Base-by-base conservation (phyloP, 2,888 invertebrate species). In the Orthosia incerta region DNA sequence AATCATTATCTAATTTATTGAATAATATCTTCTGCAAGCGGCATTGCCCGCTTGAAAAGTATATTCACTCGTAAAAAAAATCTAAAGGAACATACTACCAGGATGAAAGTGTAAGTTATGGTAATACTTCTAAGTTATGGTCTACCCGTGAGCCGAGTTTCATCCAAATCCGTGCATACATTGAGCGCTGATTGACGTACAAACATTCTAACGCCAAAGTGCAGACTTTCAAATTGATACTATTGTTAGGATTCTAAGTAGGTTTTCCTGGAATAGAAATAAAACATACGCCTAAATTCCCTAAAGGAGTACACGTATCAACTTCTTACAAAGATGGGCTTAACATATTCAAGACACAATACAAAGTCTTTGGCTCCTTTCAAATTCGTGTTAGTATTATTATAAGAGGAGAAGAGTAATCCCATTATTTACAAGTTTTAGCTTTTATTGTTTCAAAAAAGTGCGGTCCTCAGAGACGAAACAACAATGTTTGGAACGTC, bases 401-500 rank as follows among this genome's bases (percentile, higher is more conserved):
- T 70, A 70, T 59, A 65, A 77, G 48, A 61, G 50, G 53, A 70
- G 56, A 73, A 73, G 63, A 69, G 71, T 73, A 80, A 80, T 71
- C 63, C 51, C 76, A 84, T 86, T 77, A 80, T 87, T 82, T 79
- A 75, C 76, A 80, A 86, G 78, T 80, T 80, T 77, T 77, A 74
- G 71, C 73, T 79, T 74, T 83, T 74, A 81, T 83, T 85, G 76
- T 86, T 80, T 67, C 66, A 82, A 81, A 82, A 79, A 86, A 78
- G 62, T 78, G 60, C 39, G 31, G 80, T 73, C 87, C 82, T 74
- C 62, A 26, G 85, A 69, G 88, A 66, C 64, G 23, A 46, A 80
- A 76, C 73, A 86, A 86, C 85, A 77, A 67, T 77, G 83, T 85
- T 84, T 72, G 80, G 73, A 86, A 76, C 76, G 78, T 83, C 82